Evolutionary conservation across 2,113 vertebrate genomes (phyloP).

Genomic region (Guaruba guarouba): DNA sequence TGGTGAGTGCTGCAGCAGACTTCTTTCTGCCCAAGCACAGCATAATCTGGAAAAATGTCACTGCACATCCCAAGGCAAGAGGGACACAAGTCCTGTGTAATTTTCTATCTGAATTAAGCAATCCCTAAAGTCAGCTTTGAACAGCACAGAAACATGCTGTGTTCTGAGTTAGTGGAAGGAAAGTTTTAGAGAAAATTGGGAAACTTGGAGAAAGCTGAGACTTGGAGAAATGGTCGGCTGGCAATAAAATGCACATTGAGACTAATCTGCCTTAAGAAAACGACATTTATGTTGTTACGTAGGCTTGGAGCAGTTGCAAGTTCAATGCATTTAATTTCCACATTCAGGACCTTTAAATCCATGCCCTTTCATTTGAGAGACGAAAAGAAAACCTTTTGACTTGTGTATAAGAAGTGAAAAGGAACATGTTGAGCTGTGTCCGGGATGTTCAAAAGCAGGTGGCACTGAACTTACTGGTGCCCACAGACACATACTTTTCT

Average conservation of each 20-base stretch:
- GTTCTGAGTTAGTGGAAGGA: constrained; percentile 7
- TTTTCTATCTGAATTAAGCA: constrained; percentile 25
- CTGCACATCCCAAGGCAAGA: neutral
- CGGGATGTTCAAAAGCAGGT: neutral
- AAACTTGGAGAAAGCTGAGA: constrained; percentile 10
- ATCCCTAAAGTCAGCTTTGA: neutral
- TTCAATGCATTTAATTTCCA: neutral
- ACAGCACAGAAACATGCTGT: neutral
- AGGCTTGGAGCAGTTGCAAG: neutral
- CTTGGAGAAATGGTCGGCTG: neutral
- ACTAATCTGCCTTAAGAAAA: neutral
- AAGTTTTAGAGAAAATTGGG: constrained; percentile 27
- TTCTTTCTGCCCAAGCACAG: neutral
- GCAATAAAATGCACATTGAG: neutral
- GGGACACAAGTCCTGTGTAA: neutral
- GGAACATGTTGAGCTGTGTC: neutral
- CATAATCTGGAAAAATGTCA: neutral
- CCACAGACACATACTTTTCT: neutral
- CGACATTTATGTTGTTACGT: neutral
- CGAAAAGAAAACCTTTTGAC: neutral
- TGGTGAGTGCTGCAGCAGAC: rapidly evolving
- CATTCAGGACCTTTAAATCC: neutral
- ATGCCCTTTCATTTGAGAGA: neutral
- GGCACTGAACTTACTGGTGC: rapidly evolving
- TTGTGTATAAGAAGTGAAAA: neutral